phyloP scores from a whole-genome alignment of 2,888 invertebrate species.

The Leucophora obtusa region DNA sequence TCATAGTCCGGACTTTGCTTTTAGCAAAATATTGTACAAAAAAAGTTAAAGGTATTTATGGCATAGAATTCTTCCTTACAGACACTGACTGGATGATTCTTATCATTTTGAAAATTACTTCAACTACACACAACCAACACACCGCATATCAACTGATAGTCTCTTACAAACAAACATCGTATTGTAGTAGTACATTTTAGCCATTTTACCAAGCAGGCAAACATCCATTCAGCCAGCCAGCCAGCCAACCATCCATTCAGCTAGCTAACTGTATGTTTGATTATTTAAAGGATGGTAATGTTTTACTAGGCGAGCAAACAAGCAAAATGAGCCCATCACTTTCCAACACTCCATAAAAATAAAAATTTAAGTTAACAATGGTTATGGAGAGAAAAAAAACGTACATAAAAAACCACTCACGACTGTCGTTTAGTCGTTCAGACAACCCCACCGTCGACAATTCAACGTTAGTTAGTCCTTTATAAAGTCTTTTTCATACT shows the following conservation, averaged over 20 bases:
- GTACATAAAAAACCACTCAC: background rate
- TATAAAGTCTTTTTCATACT: background rate
- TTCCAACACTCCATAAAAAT: constrained; percentile 34
- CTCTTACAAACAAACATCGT: constrained; percentile 1
- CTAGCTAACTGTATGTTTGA: constrained; percentile 23
- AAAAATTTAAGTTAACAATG: constrained; percentile 24
- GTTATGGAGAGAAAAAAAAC: background rate
- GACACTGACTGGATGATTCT: constrained; percentile 52
- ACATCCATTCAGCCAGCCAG: constrained; percentile 30
- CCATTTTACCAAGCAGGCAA: background rate
- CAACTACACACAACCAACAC: constrained; percentile 36
- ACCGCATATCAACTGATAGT: constrained; percentile 41
- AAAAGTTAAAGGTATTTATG: constrained; percentile 1
- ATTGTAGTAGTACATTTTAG: constrained; percentile 35
- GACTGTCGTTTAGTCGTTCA: background rate
- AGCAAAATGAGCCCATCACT: constrained; percentile 5
- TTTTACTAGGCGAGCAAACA: constrained; percentile 21
- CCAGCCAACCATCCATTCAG: constrained; percentile 11
- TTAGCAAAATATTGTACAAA: background rate
- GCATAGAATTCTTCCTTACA: constrained; percentile 13
- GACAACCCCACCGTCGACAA: background rate
- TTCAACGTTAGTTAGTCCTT: background rate
- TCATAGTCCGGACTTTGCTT: background rate
- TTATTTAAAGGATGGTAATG: constrained; percentile 36
- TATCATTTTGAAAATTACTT: constrained; percentile 66